Conservation (phyloP, 2,113 vertebrate genomes). For the Cheirogaleus medius region DNA sequence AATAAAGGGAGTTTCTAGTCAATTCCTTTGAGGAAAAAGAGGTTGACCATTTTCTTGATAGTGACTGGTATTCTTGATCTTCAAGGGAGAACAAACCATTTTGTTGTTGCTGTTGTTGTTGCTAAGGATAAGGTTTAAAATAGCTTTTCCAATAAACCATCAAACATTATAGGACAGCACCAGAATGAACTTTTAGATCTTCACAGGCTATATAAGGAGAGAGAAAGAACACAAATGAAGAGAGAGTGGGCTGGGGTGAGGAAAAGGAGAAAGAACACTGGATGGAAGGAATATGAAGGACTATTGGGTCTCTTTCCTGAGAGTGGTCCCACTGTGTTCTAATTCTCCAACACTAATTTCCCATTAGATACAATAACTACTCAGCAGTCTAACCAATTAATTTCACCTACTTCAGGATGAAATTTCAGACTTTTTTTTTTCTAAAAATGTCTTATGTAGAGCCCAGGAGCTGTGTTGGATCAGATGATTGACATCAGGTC, state of each 20-base stretch:
- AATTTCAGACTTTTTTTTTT: neutral
- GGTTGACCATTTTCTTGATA: neutral
- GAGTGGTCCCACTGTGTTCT: neutral
- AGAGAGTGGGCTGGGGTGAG: neutral
- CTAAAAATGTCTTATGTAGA: neutral
- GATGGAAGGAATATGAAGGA: neutral
- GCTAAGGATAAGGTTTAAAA: neutral
- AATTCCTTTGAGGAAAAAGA: neutral
- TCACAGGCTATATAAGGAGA: neutral
- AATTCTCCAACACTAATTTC: slow-evolving; percentile 32
- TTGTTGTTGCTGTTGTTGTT: neutral
- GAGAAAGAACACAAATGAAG: neutral
- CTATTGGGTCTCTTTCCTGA: neutral
- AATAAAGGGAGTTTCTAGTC: neutral
- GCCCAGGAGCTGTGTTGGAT: neutral
- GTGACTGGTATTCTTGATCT: neutral
- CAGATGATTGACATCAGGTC: neutral
- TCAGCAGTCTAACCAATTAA: slow-evolving; percentile 50
- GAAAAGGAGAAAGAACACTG: neutral
- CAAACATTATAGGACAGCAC: neutral
- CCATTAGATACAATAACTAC: slow-evolving; percentile 34
- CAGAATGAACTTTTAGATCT: neutral
- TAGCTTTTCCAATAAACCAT: neutral
- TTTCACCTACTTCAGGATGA: neutral
- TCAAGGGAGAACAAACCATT: neutral